Base-by-base conservation (phyloP, 2,113 vertebrate genomes). In the Trematomus loennbergii region DNA sequence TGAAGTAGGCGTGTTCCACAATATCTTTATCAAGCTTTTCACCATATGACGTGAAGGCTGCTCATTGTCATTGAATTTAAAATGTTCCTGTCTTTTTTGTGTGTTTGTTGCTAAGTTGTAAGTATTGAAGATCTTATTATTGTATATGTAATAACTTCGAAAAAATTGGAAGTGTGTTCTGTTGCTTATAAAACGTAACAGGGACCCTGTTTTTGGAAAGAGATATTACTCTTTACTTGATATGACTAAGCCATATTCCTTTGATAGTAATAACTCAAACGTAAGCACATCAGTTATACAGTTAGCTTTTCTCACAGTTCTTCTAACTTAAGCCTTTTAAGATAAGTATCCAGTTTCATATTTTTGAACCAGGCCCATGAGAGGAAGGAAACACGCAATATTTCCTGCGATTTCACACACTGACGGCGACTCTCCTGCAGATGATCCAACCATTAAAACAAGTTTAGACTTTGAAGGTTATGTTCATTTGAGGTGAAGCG, bases 401-500 rank as follows among this genome's bases (percentile, higher is more conserved):
- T n/a, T n/a, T n/a, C n/a, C n/a, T n/a, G n/a, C n/a, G n/a, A 40
- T 40, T 40, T 53, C 13, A 55, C 10, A 67, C n/a, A 49, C 16
- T n/a, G 7, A 12, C n/a, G 46, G 64, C 9, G 8, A 12, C 3
- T 33, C 20, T 29, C 54, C 48, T n/a, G 52, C 45, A 53, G 54
- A 78, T 55, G 70, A 70, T 64, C 74, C 62, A 46, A 73, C 48
- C 25, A 12, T 67, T 72, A 63, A 62, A 63, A 25, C 62, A 60
- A 71, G 48, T 66, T 57, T 52, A 64, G 33, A 48, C 57, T 72
- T 48, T 67, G 48, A 50, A 17, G 62, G 50, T 69, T 59, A 43
- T 46, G 73, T 63, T 83, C 64, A 70, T 71, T 59, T 55, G 62
- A 71, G 49, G 33, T 33, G 48, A 78, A n/a, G 52, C 25, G 25